Evolutionary conservation across 2,113 vertebrate genomes (phyloP), one percentile per base, ranked within the genome.

Genomic region (Boulengeromyrus knoepffleri): DNA sequence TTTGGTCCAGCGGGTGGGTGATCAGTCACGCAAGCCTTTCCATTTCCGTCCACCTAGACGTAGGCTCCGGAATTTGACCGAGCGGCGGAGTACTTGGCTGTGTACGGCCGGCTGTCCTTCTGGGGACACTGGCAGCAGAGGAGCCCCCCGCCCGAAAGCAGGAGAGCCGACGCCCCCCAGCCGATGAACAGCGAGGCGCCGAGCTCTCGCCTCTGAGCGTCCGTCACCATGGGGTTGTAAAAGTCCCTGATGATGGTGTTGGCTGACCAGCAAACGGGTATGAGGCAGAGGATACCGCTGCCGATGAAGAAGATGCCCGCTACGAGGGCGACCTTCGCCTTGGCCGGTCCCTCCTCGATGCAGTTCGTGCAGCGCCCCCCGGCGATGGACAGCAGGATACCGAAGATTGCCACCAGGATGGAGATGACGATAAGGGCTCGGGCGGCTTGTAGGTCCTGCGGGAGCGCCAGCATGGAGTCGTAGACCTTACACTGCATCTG

Each of bases 291-390:
- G 9, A 95, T 1, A 10, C 95, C 96, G 0, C 94, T 92, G 7
- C 94, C 2, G 39, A 96, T 92, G 92, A 95, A 96, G 24, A 94
- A 9, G n/a, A 94, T 36, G 9, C 96, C 96, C 0, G 95, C 90
- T 47, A 91, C 27, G 84, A 96, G 95, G 91, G 52, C 74, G 3
- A 85, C 89, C 53, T 53, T 58, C 1, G 50, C 42, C 90, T 99
- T 99, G 91, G 97, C 87, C 2, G 91, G 92, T 53, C 97, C 96
- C 0, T 98, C 96, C 88, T 97, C 94, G 13, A 99, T 95, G 89
- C 97, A 99, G 94, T 97, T 97, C 21, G 98, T 99, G 93, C 98
- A 99, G 93, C 99, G 97, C 17, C 97, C 98, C 0, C 98, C 98
- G 15, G 96, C 96, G 0, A 99, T 94, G 19, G 98, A 95, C 88